These are phyloP conservation scores for Eublepharis macularius DNA, from an alignment of 2,113 vertebrate species.

Conservation along the genomic window DNA sequence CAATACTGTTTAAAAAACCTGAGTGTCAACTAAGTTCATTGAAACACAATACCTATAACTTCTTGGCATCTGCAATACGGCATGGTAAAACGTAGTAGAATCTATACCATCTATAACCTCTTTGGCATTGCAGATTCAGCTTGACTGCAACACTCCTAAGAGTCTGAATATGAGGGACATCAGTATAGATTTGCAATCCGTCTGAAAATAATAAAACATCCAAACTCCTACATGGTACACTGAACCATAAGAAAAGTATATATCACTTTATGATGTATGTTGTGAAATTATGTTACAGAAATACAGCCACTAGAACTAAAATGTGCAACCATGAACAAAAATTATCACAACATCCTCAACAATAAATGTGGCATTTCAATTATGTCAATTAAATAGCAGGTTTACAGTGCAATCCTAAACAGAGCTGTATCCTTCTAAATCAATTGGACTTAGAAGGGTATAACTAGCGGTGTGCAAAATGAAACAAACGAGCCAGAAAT, in stretches of 20 bases:
- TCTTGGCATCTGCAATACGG: not conserved
- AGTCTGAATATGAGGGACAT: not conserved
- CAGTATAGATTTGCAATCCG: accelerated
- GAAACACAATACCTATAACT: not conserved
- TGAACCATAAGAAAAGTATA: too few relatives aligned
- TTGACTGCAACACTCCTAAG: not conserved
- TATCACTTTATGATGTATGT: not conserved
- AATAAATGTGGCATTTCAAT: not conserved
- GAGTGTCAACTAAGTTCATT: not conserved
- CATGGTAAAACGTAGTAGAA: not conserved
- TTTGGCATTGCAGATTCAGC: not conserved
- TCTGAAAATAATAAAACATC: not conserved
- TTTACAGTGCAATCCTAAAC: not conserved
- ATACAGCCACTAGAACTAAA: not conserved
- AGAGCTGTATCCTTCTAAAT: too few relatives aligned
- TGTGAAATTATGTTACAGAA: not conserved
- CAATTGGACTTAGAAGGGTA: too few relatives aligned
- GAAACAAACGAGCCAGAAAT: not conserved
- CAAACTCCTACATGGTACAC: too few relatives aligned
- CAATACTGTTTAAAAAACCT: not conserved
- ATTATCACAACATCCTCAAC: not conserved
- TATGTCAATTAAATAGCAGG: not conserved
- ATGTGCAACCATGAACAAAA: not conserved
- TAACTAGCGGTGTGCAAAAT: too few relatives aligned
- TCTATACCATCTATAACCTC: not conserved